These are phyloP conservation scores for Lordiphosa collinella DNA, from an alignment of 1,140 invertebrate genomes.

Conservation along the genomic window DNA sequence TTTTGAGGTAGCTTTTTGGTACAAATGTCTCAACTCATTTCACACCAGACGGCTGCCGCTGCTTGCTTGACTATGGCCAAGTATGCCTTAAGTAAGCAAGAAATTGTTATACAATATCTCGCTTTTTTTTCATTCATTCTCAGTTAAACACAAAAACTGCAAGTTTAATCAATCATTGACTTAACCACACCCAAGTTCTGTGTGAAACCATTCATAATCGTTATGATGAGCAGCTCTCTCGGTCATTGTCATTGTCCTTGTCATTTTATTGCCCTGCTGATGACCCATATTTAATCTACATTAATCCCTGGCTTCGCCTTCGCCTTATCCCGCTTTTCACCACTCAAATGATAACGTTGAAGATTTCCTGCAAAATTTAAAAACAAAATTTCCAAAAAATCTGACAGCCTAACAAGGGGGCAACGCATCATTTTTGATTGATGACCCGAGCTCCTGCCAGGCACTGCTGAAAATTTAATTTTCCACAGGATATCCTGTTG, in stretches of 20 bases:
- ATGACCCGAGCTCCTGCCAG: conserved; percentile 28
- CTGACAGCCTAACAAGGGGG: conserved; percentile 19
- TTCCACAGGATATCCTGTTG: conserved; percentile 58
- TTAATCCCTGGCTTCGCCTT: conserved; percentile 36
- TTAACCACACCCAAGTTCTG: conserved; percentile 3
- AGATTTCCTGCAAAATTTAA: conserved; percentile 26
- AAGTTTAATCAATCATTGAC: conserved; percentile 32
- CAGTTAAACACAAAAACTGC: conserved; percentile 12
- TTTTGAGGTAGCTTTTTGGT: conserved; percentile 31
- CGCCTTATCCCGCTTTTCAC: neutral
- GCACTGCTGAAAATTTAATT: conserved; percentile 48
- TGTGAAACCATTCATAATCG: conserved; percentile 33
- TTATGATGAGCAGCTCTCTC: conserved; percentile 34
- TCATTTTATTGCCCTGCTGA: conserved; percentile 35
- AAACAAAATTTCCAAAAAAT: neutral
- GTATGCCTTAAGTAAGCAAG: conserved; percentile 65
- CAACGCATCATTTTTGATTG: conserved; percentile 51
- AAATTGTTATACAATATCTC: neutral
- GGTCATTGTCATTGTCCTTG: conserved; percentile 33
- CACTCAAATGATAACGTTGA: conserved; percentile 49
- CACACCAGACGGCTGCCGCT: conserved; percentile 41
- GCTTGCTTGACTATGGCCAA: conserved; percentile 19
- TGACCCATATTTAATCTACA: conserved; percentile 66
- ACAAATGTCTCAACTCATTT: conserved; percentile 57
- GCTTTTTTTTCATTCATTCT: neutral